Conservation (phyloP, 2,797 vertebrate genomes). For the Alouatta caraya region DNA sequence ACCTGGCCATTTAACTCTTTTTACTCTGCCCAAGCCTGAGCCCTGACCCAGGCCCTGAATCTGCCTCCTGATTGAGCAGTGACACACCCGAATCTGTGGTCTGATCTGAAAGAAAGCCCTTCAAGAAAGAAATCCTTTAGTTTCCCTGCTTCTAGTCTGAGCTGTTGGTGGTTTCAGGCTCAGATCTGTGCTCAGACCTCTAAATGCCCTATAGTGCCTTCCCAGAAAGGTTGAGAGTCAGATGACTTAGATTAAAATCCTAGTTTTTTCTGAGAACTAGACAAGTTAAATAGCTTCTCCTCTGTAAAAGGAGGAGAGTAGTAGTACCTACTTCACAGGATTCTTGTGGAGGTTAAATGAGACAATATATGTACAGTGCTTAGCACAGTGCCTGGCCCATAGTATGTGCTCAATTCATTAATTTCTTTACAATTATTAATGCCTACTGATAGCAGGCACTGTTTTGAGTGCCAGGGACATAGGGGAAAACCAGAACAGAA, state of each 20-base stretch:
- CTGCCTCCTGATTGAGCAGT: background rate
- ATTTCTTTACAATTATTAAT: constrained; percentile 19
- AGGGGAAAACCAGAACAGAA: constrained; percentile 37
- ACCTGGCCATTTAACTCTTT: background rate
- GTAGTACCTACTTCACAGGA: background rate
- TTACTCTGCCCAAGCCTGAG: background rate
- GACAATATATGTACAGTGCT: background rate
- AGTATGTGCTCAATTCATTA: background rate
- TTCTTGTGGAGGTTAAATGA: constrained; percentile 42
- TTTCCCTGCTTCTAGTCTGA: background rate
- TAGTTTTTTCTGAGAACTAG: constrained; percentile 28
- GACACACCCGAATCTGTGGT: background rate
- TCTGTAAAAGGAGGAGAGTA: background rate
- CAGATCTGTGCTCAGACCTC: background rate
- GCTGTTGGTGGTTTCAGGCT: background rate
- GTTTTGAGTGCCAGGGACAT: background rate
- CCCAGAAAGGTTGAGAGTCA: background rate
- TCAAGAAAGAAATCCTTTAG: background rate
- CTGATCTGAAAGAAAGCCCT: constrained; percentile 44
- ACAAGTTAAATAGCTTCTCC: background rate
- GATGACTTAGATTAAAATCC: constrained; percentile 5
- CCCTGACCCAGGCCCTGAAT: background rate
- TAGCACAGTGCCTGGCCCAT: background rate
- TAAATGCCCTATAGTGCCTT: background rate
- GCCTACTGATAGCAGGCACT: background rate